These are phyloP conservation scores for Sarotherodon lohbergeri DNA, from an alignment of 2,113 vertebrate genomes.

Conservation along the genomic window DNA sequence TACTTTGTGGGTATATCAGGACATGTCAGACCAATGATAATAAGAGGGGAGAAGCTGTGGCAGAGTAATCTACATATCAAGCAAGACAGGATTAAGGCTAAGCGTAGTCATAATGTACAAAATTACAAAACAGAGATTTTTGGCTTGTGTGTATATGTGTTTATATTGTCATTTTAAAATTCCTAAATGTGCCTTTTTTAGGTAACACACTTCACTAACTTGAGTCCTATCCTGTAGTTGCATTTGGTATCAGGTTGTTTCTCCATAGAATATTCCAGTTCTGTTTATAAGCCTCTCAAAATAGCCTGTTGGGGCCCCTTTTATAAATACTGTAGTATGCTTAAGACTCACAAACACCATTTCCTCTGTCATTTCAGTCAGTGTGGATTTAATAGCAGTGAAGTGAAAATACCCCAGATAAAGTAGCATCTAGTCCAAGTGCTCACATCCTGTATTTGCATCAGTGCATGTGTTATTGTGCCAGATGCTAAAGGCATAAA, in stretches of 20 bases:
- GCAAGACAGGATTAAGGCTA: background rate
- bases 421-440: background rate
- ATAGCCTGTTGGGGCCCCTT: background rate
- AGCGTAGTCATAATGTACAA: rapidly evolving
- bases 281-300: background rate
- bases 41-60: background rate
- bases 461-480: background rate
- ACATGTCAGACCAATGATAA: background rate
- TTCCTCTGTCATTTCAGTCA: background rate
- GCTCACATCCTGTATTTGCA: background rate
- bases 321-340: background rate
- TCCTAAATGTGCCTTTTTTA: background rate
- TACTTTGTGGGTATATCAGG: background rate
- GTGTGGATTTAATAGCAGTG: background rate
- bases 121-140: background rate
- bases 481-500: background rate
- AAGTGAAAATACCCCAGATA: background rate
- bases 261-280: background rate
- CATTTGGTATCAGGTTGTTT: background rate
- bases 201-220: background rate
- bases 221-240: background rate
- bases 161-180: background rate
- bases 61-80: background rate
- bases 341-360: background rate
- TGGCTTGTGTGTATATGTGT: background rate